These are phyloP conservation scores for Ascaphus truei DNA, from an alignment of 2,113 vertebrate genomes.

Conservation along the genomic window DNA sequence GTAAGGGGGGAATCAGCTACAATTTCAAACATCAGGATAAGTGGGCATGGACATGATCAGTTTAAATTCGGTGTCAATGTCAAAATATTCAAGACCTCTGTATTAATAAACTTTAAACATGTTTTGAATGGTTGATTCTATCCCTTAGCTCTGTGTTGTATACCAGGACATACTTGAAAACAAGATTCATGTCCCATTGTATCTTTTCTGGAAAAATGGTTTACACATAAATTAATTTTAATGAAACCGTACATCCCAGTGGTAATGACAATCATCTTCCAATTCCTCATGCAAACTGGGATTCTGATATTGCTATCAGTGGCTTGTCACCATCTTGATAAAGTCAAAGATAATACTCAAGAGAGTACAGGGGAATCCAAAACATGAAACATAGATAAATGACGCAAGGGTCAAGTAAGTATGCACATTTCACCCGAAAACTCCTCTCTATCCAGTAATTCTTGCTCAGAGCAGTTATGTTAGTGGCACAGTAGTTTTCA, in stretches of 20 bases:
- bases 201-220: background rate
- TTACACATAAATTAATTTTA: slow-evolving; percentile 19
- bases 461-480: too few relatives aligned
- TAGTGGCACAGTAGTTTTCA: too few relatives aligned
- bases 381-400: too few relatives aligned
- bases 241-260: background rate
- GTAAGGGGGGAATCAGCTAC: background rate
- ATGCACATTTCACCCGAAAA: too few relatives aligned
- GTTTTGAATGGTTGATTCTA: background rate
- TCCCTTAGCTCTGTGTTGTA: background rate
- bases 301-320: slow-evolving; percentile 2
- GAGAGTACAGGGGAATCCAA: too few relatives aligned
- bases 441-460: too few relatives aligned
- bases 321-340: too few relatives aligned
- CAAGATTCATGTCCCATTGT: slow-evolving; percentile 15
- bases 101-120: background rate
- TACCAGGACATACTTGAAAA: background rate
- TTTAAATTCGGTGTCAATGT: background rate
- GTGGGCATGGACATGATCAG: background rate
- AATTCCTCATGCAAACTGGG: background rate
- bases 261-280: background rate
- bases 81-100: background rate
- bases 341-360: too few relatives aligned
- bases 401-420: too few relatives aligned
- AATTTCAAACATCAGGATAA: background rate